Evolutionary conservation across 1,140 invertebrate species (phyloP).

Genomic region (Musca vetustissima): DNA sequence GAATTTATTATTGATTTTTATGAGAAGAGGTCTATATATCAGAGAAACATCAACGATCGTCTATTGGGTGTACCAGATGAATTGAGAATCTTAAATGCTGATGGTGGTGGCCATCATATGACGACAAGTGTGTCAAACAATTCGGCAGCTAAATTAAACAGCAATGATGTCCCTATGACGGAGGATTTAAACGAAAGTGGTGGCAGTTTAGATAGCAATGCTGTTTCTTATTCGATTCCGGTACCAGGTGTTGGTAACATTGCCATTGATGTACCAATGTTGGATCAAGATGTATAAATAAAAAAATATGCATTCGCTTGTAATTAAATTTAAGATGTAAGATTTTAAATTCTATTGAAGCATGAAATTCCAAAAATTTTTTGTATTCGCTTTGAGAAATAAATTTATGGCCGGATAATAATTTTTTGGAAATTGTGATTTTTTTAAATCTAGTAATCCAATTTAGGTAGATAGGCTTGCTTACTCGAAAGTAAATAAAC

Average conservation of each 20-base stretch:
- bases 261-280: conserved; percentile 47
- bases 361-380: background rate
- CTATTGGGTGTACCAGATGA: conserved; percentile 47
- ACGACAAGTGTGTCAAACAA: no score
- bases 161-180: conserved; percentile 28
- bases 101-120: conserved; percentile 8
- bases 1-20: conserved; percentile 49
- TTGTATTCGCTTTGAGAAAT: background rate
- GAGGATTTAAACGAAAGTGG: conserved; percentile 32
- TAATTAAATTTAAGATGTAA: background rate
- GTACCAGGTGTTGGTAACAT: conserved; percentile 50
- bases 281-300: conserved; percentile 30
- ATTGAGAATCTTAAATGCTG: conserved; percentile 31
- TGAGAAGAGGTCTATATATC: conserved; percentile 48
- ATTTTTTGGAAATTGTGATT: no score
- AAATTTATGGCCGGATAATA: no score
- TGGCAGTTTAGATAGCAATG: conserved; percentile 34
- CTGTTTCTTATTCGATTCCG: conserved; percentile 48
- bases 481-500: no score
- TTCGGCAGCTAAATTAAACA: no score
- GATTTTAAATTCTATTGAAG: background rate
- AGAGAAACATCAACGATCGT: conserved; percentile 36
- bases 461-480: no score
- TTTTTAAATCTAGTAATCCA: no score
- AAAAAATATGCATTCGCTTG: no score